phyloP scores from a whole-genome alignment of 2,888 invertebrate genomes.

The Peribatodes rhomboidaria region DNA sequence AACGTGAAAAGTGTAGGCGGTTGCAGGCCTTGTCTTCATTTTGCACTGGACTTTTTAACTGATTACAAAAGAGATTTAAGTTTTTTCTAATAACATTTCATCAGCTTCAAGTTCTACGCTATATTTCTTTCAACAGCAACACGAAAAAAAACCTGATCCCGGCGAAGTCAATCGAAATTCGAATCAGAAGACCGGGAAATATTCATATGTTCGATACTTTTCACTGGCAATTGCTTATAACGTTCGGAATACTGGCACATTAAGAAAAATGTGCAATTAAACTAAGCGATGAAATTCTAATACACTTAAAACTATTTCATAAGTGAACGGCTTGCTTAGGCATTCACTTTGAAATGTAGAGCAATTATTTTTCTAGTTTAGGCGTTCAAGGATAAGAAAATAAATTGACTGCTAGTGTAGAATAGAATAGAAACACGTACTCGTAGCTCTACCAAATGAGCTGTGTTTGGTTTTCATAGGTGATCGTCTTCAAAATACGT shows the following conservation, averaged over 20 bases:
- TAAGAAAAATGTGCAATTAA: neutral
- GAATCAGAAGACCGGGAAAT: no score
- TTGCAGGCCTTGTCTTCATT: constrained; percentile 24
- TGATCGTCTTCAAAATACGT: neutral
- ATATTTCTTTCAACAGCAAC: neutral
- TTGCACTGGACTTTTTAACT: neutral
- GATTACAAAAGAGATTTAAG: neutral
- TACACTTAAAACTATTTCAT: neutral
- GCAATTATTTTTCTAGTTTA: constrained; percentile 9
- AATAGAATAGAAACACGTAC: neutral
- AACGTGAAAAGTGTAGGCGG: constrained; percentile 25
- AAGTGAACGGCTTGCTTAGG: constrained; percentile 14
- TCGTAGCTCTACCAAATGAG: neutral
- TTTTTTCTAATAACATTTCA: neutral
- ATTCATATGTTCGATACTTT: no score
- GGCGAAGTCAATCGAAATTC: no score
- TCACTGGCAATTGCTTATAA: no score
- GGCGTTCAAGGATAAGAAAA: constrained; percentile 17
- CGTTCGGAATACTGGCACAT: neutral
- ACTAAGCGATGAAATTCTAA: neutral
- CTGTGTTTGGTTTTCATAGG: neutral
- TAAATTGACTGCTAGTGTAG: neutral
- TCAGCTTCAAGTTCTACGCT: neutral
- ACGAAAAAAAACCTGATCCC: no score
- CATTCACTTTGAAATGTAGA: constrained; percentile 5